Conservation (phyloP, 2,888 invertebrate genomes). For the Trissoscelio sp. region DNA sequence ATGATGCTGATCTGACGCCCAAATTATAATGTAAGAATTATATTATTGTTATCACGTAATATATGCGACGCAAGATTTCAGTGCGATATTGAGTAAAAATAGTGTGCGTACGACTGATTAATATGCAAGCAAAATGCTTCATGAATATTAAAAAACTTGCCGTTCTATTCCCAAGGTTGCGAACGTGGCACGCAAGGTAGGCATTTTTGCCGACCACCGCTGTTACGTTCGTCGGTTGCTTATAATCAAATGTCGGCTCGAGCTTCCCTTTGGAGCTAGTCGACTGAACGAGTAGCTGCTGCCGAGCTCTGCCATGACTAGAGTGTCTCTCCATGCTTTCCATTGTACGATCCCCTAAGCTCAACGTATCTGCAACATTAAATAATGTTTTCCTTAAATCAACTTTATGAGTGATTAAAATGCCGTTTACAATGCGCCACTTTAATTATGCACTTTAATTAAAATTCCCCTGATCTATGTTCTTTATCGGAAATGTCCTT, state of each 20-base stretch:
- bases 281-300: slow-evolving; percentile 79
- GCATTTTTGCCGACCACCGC: slow-evolving; percentile 81
- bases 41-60: slow-evolving; percentile 58
- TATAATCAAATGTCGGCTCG: slow-evolving; percentile 81
- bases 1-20: slow-evolving; percentile 21
- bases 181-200: slow-evolving; percentile 81
- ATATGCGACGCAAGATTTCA: slow-evolving; percentile 37
- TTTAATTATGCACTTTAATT: slow-evolving; percentile 40
- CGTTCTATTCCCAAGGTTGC: slow-evolving; percentile 81
- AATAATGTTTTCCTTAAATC: slow-evolving; percentile 58
- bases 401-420: slow-evolving; percentile 43
- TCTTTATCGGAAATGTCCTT: not conserved
- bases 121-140: slow-evolving; percentile 64
- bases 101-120: slow-evolving; percentile 54
- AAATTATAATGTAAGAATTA: slow-evolving; percentile 58
- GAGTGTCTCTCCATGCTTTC: slow-evolving; percentile 79
- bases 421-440: slow-evolving; percentile 17
- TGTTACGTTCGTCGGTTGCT: slow-evolving; percentile 81
- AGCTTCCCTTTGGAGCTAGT: slow-evolving; percentile 77
- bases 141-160: slow-evolving; percentile 75
- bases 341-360: slow-evolving; percentile 80
- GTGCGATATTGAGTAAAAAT: slow-evolving; percentile 44
- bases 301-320: slow-evolving; percentile 79
- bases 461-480: slow-evolving; percentile 27
- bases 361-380: slow-evolving; percentile 80